Conservation (phyloP, 2,888 invertebrate species). For the Yponomeuta plumbellus region DNA sequence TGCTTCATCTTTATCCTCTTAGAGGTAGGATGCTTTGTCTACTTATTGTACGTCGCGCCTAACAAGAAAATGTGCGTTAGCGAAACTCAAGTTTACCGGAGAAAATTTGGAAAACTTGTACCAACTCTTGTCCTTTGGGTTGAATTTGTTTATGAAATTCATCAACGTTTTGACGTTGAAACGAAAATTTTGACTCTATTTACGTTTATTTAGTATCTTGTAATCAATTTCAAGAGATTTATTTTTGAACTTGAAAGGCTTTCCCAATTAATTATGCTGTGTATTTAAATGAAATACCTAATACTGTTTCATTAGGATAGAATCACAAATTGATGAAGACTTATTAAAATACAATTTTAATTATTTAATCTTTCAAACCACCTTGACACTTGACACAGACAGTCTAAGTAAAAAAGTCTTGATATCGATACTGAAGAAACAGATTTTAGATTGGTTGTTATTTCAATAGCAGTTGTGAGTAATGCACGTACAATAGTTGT, state of each 20-base stretch:
- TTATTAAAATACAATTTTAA: too few relatives aligned
- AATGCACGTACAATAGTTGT: too few relatives aligned
- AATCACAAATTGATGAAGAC: not conserved
- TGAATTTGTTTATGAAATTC: not conserved
- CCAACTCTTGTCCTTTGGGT: not conserved
- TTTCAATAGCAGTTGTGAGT: too few relatives aligned
- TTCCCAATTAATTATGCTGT: not conserved
- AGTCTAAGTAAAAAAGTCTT: too few relatives aligned
- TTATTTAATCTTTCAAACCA: too few relatives aligned
- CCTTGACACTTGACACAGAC: too few relatives aligned
- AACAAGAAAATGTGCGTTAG: not conserved
- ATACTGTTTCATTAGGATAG: not conserved
- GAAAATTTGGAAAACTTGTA: not conserved
- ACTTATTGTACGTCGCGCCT: not conserved
- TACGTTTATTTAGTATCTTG: not conserved
- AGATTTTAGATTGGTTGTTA: too few relatives aligned
- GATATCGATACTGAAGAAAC: too few relatives aligned
- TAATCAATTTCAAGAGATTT: not conserved
- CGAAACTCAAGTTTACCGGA: not conserved
- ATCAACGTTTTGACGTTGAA: not conserved
- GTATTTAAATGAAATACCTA: not conserved
- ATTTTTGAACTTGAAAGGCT: too few relatives aligned
- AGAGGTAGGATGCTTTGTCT: not conserved
- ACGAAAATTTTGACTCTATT: not conserved
- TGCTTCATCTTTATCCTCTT: too few relatives aligned